Evolutionary conservation across 2,113 vertebrate genomes (phyloP).

Genomic region (Gila orcuttii): DNA sequence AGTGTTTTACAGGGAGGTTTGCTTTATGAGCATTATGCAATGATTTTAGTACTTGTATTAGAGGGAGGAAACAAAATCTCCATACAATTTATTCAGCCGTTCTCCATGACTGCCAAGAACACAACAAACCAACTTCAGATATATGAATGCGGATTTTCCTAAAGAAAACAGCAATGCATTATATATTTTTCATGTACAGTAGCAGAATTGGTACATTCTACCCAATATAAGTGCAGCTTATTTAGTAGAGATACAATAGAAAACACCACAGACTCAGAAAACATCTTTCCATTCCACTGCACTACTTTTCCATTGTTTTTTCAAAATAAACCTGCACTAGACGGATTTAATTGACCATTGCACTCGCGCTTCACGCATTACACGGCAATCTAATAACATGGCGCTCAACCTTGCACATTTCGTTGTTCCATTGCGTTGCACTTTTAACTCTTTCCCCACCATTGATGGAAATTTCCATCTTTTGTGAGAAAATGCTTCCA

Average conservation of each 20-base stretch:
- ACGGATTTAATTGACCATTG: too few relatives aligned
- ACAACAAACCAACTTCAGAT: not conserved
- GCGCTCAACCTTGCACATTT: too few relatives aligned
- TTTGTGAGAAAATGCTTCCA: too few relatives aligned
- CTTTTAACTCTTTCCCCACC: too few relatives aligned
- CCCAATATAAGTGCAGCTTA: not conserved
- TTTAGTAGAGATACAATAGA: not conserved
- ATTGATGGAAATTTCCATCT: too few relatives aligned
- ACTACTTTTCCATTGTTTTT: too few relatives aligned
- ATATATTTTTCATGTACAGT: not conserved
- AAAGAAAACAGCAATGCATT: not conserved
- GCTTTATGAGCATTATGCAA: slow-evolving; percentile 27
- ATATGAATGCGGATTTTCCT: not conserved
- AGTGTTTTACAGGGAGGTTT: not conserved
- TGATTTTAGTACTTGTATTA: not conserved
- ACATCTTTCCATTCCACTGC: too few relatives aligned
- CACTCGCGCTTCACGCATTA: too few relatives aligned
- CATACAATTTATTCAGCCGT: not conserved
- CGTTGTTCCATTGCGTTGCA: too few relatives aligned
- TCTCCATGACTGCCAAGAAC: not conserved
- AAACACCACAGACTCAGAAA: too few relatives aligned
- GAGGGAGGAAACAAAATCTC: not conserved
- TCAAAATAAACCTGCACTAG: too few relatives aligned
- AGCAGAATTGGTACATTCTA: not conserved
- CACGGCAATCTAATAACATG: too few relatives aligned